A percentile compares a stretch with the other conserved stretches of the same genome.
Evolutionary conservation across 2,113 vertebrate genomes (phyloP).

Genomic region (Myxocyprinus asiaticus): DNA sequence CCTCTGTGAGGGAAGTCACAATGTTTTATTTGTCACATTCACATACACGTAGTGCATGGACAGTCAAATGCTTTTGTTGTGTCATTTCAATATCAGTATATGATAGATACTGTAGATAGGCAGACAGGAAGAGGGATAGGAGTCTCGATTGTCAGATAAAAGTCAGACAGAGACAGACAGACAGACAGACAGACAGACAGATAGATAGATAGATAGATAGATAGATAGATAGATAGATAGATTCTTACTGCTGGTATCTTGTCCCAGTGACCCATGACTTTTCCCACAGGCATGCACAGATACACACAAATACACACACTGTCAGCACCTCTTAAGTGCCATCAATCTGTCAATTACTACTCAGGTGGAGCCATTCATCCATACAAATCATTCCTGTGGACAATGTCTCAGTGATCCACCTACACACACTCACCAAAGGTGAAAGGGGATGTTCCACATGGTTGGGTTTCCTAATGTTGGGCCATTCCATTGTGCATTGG

Average conservation of each 20-base stretch:
- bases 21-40: background rate
- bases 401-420: constrained; percentile 37
- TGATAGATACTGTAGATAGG: too few species aligned
- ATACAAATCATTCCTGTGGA: constrained; percentile 35
- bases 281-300: constrained; percentile 32
- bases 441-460: constrained; percentile 51
- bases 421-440: constrained; percentile 13
- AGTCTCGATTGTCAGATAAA: too few species aligned
- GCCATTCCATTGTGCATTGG: constrained; percentile 50
- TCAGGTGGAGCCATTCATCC: constrained; percentile 45
- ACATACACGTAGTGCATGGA: background rate
- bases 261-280: constrained; percentile 48
- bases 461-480: constrained; percentile 55
- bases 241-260: constrained; percentile 44
- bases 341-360: constrained; percentile 56
- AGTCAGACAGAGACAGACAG: too few species aligned
- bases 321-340: constrained; percentile 38
- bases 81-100: too few species aligned
- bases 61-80: background rate
- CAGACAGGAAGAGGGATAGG: too few species aligned
- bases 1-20: background rate
- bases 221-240: too few species aligned
- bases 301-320: constrained; percentile 42
- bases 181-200: too few species aligned
- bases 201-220: too few species aligned